Base-by-base conservation (phyloP, 2,888 invertebrate species). In the Drosophila limbata region DNA sequence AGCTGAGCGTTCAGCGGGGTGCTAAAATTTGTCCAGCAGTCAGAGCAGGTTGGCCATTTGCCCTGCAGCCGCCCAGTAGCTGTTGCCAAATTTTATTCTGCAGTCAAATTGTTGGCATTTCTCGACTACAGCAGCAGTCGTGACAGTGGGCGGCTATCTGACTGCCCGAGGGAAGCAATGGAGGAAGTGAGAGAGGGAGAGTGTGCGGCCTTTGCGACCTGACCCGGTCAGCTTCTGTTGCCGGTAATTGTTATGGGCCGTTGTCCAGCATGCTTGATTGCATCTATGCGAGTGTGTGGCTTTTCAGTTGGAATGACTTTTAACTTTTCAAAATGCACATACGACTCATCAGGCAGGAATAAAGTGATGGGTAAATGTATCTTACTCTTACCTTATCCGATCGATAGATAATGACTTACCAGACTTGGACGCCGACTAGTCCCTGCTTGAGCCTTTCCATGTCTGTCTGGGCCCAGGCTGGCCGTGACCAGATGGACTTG, bases 381-480 rank as follows among this genome's bases (percentile, higher is more conserved):
- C 31, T 31, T 31, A 9, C 28, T 28, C 31, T 10, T 31, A 31
- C 6, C 9, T 9, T 9, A 28, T 28, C 25, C 25, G 5, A 25
- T 25, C 6, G 25, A 25, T 31, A 31, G 31, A 3, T 31, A 9
- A 28, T 28, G 28, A 28, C 92, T 91, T 82, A 92, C 97, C 97
- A 97, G 92, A 97, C 96, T 94, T 98, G 98, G 77, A 97, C 98
- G 70, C 97, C 98, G 65, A 98, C 95, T 91, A 96, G 95, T 68
- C 98, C 98, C 83, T 95, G 94, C 86, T 95, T 94, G 85, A 98
- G 94, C 89, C 97, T 94, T 68, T 96, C 96, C 87, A 98, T 96
- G 93, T 98, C 98, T 28, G 98, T 98, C 92, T 98, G 98, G 86
- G 97, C 97, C 97, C 97, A 98, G 92, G 95, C 95, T 92, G 96